These are phyloP conservation scores for Apaloderma vittatum DNA, from an alignment of 2,113 vertebrate species.

Conservation along the genomic window DNA sequence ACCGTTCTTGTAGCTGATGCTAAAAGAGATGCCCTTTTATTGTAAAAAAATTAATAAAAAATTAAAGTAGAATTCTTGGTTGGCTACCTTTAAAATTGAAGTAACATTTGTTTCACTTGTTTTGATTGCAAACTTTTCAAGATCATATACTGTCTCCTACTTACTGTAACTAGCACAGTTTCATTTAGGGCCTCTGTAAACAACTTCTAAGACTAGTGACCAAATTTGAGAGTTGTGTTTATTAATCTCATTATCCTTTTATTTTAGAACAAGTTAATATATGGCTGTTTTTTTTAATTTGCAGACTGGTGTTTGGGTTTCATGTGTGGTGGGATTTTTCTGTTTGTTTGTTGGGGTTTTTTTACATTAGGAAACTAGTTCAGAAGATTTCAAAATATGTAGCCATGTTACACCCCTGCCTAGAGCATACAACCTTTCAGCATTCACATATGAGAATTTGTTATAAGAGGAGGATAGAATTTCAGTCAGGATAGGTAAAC, in stretches of 20 bases:
- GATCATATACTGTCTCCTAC: background rate
- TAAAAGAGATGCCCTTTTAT: background rate
- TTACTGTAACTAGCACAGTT: background rate
- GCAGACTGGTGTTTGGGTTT: background rate
- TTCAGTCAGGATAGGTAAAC: background rate
- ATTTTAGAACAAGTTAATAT: background rate
- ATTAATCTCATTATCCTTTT: background rate
- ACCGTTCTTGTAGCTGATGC: background rate
- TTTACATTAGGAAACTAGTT: background rate
- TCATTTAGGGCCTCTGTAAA: background rate
- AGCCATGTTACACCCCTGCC: background rate
- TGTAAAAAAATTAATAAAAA: background rate
- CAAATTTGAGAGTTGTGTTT: background rate
- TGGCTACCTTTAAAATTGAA: background rate
- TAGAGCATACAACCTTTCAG: background rate
- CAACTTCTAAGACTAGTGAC: background rate
- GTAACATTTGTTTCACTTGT: background rate
- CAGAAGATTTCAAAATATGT: background rate
- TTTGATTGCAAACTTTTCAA: background rate
- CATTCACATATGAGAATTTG: background rate
- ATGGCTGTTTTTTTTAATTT: background rate
- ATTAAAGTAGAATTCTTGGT: background rate
- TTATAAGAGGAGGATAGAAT: background rate
- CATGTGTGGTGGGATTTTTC: background rate
- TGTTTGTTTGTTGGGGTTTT: background rate